Evolutionary conservation across 2,888 invertebrate species (phyloP), one percentile per base, ranked within the genome.

Genomic region (Hermaeophaga mercurialis): DNA sequence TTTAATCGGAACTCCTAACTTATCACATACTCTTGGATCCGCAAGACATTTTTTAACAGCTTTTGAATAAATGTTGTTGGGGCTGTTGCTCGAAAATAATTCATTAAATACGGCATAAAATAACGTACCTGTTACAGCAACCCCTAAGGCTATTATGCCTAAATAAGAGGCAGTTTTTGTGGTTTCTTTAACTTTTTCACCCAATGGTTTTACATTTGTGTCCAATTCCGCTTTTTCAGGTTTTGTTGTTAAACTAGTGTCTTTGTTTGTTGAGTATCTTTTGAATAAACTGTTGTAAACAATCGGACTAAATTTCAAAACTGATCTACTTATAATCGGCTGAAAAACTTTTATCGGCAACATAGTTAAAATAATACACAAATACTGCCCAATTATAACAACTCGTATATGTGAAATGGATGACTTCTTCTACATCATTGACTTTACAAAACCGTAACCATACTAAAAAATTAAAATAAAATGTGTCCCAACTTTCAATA

Each of bases 1-100:
- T 75, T 89, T 94, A 24, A 96, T 90, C 4, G 95, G 94, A 58
- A 86, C 81, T n/a, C 96, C 96, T 50, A 96, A 79, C n/a, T 87
- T 84, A 78, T 94, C 91, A 70, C 86, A 83, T 1, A 96, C 84
- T 70, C 88, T 82, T 3, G 85, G 80, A 78, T 94, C 88, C 68
- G 87, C 82, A 65, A 85, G 84, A 70, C 94, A 92, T 66, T 84
- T 82, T 57, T 90, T 85, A 14, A 91, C 80, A 1, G 95, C 91
- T 66, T 85, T 84, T 12, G 88, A 85, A 73, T 94, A 96, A 56
- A 95, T 84, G 68, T 86, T 90, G 76, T 90, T 92, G 0, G 94
- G 88, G 75, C 94, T 95, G 65, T 89, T 88, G 59, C 88, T 52
- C 11, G 95, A 94, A 78, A 96, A 93, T 17, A 96, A 78, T 77